Base-by-base conservation (phyloP, 2,888 invertebrate species). In the Ormyrus pomaceus region DNA sequence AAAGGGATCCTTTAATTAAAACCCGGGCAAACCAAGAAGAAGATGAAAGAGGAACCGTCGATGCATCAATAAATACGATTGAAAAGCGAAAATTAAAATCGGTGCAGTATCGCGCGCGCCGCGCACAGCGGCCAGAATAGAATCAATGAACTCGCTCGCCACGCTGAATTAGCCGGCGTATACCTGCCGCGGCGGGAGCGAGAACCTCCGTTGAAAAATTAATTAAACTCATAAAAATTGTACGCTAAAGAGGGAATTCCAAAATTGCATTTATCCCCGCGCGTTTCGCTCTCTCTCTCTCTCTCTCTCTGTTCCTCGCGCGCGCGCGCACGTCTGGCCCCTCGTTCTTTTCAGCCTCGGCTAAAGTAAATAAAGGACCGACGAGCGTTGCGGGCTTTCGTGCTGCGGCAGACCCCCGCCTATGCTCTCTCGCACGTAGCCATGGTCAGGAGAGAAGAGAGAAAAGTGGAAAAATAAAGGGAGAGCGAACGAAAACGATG, bases 341-440 rank as follows among this genome's bases (percentile, higher is more conserved):
- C 66, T 77, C 46, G 64, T 77, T 70, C 68, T 62, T 61, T 70
- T 69, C 61, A 34, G n/a, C 55, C 59, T 64, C 19, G 66, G 72
- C 46, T 61, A 71, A 65, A 78, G 64, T 58, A 65, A 78, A 78
- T 72, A 71, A 72, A 66, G 56, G 61, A 51, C 77, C 13, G n/a
- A 10, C 11, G 48, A 10, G 8, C 69, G 55, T 56, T 69, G 62
- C 62, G 53, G 75, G 55, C 56, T 74, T 48, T 56, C 65, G 56
- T 13, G 10, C 58, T 65, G 58, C 50, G 19, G 58, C n/a, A 59
- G 10, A 45, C 46, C 13, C 9, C 55, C 19, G 19, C 19, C 19
- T 19, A 19, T 19, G 19, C 19, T 19, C 19, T 19, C 19, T 19
- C 19, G 19, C 19, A 19, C 19, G 19, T 19, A 19, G 19, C 19